Evolutionary conservation across 2,797 vertebrate genomes (phyloP), one percentile per base, ranked within the genome.

Genomic region (Sarcoramphus papa): DNA sequence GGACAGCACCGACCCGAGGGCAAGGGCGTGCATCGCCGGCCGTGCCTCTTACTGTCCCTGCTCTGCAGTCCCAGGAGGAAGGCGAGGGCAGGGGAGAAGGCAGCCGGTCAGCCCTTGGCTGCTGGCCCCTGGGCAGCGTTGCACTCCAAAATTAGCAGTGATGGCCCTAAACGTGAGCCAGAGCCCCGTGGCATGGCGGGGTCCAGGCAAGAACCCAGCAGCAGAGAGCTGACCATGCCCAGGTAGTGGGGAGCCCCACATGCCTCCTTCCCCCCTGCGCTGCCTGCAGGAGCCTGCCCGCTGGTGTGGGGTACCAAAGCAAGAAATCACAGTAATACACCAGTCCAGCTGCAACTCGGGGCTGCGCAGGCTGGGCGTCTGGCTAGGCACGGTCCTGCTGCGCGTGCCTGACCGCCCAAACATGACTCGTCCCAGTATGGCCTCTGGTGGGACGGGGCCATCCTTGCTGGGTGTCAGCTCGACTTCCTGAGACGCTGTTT

Each of bases 101-200:
- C 51, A 30, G 17, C 14, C 0, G 2, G 14, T 17, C 65, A 33
- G 20, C 0, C 0, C 14, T 10, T 43, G 20, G 25, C 33, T 16
- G 25, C 59, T 56, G 64, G 18, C 20, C 7, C 31, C 50, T 11
- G 60, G n/a, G 64, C 53, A 75, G 16, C 0, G 0, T 6, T 8
- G 30, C 10, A 0, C 16, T 54, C 37, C 62, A 30, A 6, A 67
- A 53, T 19, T 2, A 59, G 17, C 40, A 31, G 30, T 1, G 11
- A 10, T 2, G 24, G 30, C 33, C 14, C 33, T 45, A 56, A 68
- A 19, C 0, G 0, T 19, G 24, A 59, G 43, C 53, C 67, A 59
- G 59, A 72, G 48, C n/a, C 31, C 57, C 1, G 2, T 2, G 16
- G 31, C 5, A 2, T 1, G 11, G 45, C 33, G 50, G 17, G 4